These are phyloP conservation scores for Pelobates fuscus DNA, from an alignment of 2,113 vertebrate species.

Conservation along the genomic window DNA sequence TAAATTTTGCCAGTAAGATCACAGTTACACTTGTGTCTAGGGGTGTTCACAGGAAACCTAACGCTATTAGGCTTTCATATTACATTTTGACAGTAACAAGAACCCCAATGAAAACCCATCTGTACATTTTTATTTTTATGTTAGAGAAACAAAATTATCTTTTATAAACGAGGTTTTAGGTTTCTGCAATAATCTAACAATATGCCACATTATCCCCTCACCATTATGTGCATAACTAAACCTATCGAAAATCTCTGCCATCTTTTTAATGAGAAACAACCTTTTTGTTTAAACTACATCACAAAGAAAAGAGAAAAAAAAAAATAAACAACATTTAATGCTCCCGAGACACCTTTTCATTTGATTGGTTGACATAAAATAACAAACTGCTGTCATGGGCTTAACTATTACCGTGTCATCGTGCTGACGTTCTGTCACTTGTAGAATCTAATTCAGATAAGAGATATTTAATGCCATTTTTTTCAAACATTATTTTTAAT, in stretches of 20 bases:
- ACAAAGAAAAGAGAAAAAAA: slow-evolving; percentile 19
- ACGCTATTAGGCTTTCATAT: too few relatives aligned
- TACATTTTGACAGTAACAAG: too few relatives aligned
- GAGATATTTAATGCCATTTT: slow-evolving; percentile 1
- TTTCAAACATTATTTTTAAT: slow-evolving; percentile 23
- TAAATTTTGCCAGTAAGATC: too few relatives aligned
- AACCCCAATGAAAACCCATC: too few relatives aligned
- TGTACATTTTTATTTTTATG: too few relatives aligned
- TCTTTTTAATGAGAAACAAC: slow-evolving; percentile 20
- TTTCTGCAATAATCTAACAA: background rate
- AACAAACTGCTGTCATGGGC: slow-evolving; percentile 33
- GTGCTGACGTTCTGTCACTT: slow-evolving; percentile 3
- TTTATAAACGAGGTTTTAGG: slow-evolving; percentile 5
- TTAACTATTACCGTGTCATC: slow-evolving; percentile 39
- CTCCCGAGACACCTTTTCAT: slow-evolving; percentile 42
- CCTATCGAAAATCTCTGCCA: background rate
- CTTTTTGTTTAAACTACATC: slow-evolving; percentile 24
- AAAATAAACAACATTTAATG: background rate
- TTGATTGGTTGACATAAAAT: slow-evolving; percentile 44
- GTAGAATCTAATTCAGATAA: slow-evolving; percentile 38
- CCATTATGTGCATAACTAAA: background rate
- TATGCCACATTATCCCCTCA: background rate
- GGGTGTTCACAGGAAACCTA: too few relatives aligned
- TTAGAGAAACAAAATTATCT: background rate
- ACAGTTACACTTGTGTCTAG: too few relatives aligned